These are phyloP conservation scores for Rhagologus leucostigma DNA, from an alignment of 2,113 vertebrate species.

Conservation along the genomic window DNA sequence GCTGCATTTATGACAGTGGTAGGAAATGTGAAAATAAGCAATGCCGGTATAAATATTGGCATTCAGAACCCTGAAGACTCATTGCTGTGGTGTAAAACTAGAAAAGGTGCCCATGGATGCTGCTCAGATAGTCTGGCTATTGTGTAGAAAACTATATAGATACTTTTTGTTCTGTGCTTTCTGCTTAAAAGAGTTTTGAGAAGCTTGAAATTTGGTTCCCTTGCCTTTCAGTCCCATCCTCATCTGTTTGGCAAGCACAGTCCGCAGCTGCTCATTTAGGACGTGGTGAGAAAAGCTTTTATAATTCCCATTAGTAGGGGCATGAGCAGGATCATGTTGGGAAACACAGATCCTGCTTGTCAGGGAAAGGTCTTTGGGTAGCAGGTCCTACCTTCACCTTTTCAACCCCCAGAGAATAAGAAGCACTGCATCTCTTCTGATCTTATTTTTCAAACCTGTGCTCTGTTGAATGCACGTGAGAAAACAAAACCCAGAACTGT, in stretches of 20 bases:
- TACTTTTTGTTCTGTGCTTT: neutral
- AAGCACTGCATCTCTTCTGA: neutral
- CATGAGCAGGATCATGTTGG: neutral
- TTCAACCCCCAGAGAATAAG: neutral
- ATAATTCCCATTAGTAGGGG: neutral
- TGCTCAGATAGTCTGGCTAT: neutral
- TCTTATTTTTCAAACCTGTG: neutral
- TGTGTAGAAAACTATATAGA: neutral
- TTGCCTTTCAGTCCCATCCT: neutral
- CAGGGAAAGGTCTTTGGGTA: neutral
- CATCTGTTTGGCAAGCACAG: neutral
- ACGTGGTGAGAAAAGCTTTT: neutral
- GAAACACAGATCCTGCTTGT: neutral
- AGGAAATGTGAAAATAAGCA: neutral
- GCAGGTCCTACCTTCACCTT: neutral
- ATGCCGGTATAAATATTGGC: neutral
- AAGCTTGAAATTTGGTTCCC: neutral
- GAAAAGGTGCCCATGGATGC: neutral
- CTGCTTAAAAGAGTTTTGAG: neutral
- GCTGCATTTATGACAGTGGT: neutral
- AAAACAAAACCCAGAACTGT: neutral
- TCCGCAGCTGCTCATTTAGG: neutral
- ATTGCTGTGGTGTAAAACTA: neutral
- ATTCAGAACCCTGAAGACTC: neutral
- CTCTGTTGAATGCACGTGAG: accelerated